These are phyloP conservation scores for Tauraco erythrolophus DNA, from an alignment of 2,113 vertebrate species.

Conservation along the genomic window DNA sequence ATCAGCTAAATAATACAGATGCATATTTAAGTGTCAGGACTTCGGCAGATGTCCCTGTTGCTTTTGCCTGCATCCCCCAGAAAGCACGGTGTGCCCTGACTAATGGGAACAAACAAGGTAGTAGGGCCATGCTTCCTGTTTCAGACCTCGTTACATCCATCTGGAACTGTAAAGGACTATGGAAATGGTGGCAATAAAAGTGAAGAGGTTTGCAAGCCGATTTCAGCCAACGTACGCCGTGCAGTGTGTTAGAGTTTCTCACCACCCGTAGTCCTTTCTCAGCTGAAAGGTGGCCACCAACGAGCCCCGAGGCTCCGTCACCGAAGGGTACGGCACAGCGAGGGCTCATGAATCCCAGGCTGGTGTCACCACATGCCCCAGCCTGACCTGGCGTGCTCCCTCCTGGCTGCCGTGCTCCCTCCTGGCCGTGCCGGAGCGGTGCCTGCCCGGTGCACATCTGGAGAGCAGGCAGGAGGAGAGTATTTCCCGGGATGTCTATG, in stretches of 20 bases:
- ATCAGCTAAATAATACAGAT: slow-evolving; percentile 38
- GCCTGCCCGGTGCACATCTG: not conserved
- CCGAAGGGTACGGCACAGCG: accelerated
- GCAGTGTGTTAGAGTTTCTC: not conserved
- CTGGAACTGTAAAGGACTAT: not conserved
- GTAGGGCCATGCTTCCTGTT: not conserved
- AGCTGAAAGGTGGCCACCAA: not conserved
- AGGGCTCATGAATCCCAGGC: not conserved
- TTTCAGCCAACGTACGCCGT: not conserved
- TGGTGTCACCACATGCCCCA: not conserved
- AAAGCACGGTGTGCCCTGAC: not conserved
- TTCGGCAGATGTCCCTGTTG: slow-evolving; percentile 24
- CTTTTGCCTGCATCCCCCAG: not conserved
- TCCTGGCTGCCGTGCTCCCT: not conserved
- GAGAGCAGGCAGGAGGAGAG: not conserved
- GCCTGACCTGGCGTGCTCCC: not conserved
- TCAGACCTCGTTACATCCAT: not conserved
- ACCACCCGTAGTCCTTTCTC: not conserved
- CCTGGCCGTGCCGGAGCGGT: not conserved
- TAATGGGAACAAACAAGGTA: not conserved
- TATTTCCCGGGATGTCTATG: not conserved
- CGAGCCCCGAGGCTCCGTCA: not conserved
- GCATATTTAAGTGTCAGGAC: slow-evolving; percentile 47
- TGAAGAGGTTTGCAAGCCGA: not conserved
- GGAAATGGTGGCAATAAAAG: not conserved